A percentile compares a stretch with the other conserved stretches of the same genome.
Conservation (phyloP, 2,113 vertebrate species). For the Scomber colias region DNA sequence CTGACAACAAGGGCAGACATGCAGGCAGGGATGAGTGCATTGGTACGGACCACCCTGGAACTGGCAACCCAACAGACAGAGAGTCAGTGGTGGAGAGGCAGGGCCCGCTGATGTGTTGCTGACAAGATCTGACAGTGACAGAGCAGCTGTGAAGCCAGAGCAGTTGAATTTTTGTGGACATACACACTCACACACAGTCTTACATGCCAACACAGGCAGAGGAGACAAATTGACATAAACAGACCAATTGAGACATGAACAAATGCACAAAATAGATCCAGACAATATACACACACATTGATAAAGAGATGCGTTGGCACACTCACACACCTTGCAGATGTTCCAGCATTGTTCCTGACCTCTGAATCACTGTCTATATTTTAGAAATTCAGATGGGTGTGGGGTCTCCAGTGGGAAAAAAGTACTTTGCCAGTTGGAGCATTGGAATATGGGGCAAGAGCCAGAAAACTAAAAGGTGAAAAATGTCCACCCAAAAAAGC, state of each 20-base stretch:
- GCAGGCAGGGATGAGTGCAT: not conserved
- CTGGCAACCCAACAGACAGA: conserved; percentile 42
- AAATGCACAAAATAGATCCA: not conserved
- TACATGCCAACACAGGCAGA: not conserved
- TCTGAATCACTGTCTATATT: too few relatives aligned
- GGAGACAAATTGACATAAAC: conserved; percentile 1
- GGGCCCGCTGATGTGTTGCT: not conserved
- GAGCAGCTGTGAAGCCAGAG: conserved; percentile 24
- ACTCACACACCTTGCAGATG: too few relatives aligned
- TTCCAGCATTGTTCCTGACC: too few relatives aligned
- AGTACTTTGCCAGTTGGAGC: not conserved
- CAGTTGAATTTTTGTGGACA: conserved; percentile 13
- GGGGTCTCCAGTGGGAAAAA: not conserved
- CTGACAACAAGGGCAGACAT: conserved; percentile 20
- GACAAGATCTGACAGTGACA: conserved; percentile 42
- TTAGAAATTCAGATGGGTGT: too few relatives aligned
- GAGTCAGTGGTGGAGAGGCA: conserved; percentile 3
- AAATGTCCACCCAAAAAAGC: too few relatives aligned
- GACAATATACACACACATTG: not conserved
- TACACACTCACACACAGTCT: not conserved
- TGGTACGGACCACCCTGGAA: conserved; percentile 58
- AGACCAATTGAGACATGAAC: conserved; percentile 5
- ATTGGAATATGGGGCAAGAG: too few relatives aligned
- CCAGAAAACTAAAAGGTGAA: too few relatives aligned
- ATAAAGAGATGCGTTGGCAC: not conserved